These are phyloP conservation scores for Xylota segnis DNA, from an alignment of 2,888 invertebrate genomes.

Conservation along the genomic window DNA sequence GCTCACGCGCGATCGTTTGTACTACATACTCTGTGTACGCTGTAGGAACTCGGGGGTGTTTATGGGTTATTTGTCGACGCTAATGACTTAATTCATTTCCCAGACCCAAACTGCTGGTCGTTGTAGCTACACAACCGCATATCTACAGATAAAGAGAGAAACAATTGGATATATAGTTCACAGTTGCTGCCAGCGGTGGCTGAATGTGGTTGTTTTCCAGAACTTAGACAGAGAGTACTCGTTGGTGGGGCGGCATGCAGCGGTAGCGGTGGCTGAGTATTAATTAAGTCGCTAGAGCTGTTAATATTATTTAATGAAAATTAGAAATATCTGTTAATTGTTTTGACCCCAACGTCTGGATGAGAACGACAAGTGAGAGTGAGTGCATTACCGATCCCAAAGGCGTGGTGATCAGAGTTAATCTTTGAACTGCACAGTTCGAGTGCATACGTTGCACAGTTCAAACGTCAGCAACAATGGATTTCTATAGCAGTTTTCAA, in stretches of 20 bases:
- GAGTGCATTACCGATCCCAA: conserved; percentile 19
- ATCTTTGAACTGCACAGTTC: conserved; percentile 63
- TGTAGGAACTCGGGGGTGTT: conserved; percentile 77
- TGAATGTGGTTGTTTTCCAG: conserved; percentile 60
- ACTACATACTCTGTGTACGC: conserved; percentile 45
- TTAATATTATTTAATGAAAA: conserved; percentile 75
- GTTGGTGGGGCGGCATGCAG: conserved; percentile 5
- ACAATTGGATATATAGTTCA: conserved; percentile 40
- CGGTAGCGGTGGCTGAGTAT: conserved; percentile 39
- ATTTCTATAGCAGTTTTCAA: conserved; percentile 76
- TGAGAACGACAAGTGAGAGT: conserved; percentile 55
- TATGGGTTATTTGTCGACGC: conserved; percentile 84
- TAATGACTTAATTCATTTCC: conserved; percentile 84
- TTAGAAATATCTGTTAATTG: conserved; percentile 78
- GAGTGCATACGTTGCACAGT: conserved; percentile 17
- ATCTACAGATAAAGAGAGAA: conserved; percentile 11
- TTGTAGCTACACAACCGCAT: conserved; percentile 43
- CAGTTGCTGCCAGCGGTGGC: conserved; percentile 26
- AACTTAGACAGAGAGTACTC: conserved; percentile 25
- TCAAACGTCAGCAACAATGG: conserved; percentile 64
- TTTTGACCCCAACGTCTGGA: conserved; percentile 73
- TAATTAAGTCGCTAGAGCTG: conserved; percentile 72
- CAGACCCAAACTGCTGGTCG: conserved; percentile 80
- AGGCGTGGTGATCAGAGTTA: conserved; percentile 68
- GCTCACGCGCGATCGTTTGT: conserved; percentile 56